These are phyloP conservation scores for Temnothorax longispinosus DNA, from an alignment of 1,140 invertebrate species.

Conservation along the genomic window DNA sequence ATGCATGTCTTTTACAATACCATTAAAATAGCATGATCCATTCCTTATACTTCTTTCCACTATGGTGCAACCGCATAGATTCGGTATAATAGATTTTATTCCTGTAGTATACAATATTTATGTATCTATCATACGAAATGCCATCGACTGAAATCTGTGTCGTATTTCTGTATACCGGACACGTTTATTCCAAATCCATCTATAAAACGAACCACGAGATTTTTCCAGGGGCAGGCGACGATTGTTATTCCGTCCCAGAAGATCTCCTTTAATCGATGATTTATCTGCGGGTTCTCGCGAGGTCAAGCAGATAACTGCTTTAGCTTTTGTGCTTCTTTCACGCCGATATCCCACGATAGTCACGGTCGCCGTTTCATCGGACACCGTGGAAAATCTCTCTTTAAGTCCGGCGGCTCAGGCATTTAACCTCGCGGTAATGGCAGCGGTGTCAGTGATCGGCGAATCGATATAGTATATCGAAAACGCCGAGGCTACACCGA, in stretches of 20 bases:
- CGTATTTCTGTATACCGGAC: conserved; percentile 12
- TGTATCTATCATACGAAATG: conserved; percentile 22
- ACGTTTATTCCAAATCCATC: conserved; percentile 37
- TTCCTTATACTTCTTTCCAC: background rate
- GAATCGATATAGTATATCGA: conserved; percentile 66
- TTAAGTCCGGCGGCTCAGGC: conserved; percentile 63
- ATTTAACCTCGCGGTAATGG: conserved; percentile 62
- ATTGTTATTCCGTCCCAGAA: conserved; percentile 44
- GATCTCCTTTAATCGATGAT: conserved; percentile 46
- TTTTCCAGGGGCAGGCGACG: background rate
- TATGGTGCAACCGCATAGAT: background rate
- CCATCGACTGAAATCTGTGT: conserved; percentile 3
- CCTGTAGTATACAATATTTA: conserved; percentile 11
- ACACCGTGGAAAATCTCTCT: conserved; percentile 57
- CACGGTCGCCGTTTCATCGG: conserved; percentile 29
- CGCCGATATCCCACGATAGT: conserved; percentile 33
- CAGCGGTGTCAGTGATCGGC: conserved; percentile 62
- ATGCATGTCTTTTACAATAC: no score
- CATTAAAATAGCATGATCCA: background rate
- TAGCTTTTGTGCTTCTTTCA: conserved; percentile 32
- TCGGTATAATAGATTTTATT: background rate
- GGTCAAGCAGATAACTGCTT: conserved; percentile 53
- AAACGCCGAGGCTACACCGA: conserved; percentile 40
- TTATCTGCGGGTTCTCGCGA: conserved; percentile 44
- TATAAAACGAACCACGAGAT: conserved; percentile 26